Base-by-base conservation (phyloP, 92 coral and sea anemone species). In the Epizoanthus ramosus region DNA sequence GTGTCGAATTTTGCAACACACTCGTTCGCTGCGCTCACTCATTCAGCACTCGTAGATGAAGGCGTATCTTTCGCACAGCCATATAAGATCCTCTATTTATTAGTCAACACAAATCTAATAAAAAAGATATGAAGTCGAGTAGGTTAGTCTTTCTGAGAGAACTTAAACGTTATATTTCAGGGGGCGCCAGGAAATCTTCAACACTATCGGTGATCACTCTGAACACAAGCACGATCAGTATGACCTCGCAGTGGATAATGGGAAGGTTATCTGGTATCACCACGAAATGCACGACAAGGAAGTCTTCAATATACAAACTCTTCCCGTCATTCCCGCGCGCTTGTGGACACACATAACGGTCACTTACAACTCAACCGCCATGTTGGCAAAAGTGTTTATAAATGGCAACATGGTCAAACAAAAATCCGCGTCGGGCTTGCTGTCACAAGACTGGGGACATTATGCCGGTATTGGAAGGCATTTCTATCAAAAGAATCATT, bases 381-480 rank as follows among this genome's bases (percentile, higher is more conserved):
- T 92, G 95, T 60, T 94, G 72, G 99, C 98, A 14, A 94, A 94
- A 85, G 97, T 97, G 58, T 97, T 74, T 58, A 89, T 94, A 70
- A 90, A 91, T 61, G 99, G 99, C 0, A 74, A 88, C 3, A 61
- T 94, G 67, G 79, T 88, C 37, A 97, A 97, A 67, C 84, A 84
- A 45, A 94, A 94, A 73, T 94, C 99, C 31, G 99, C 94, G 16
- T 84, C 91, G 69, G 99, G 99, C 15, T 91, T 91, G 31, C 91
- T 97, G 63, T 97, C 99, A 10, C 99, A 97, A 80, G 99, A 97
- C 80, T 97, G 99, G 99, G 99, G 99, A 28, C 99, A 97, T 86
- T 97, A 86, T 71, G 99, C 99, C 69, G 99, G 99, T 10, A 92
- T 97, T 63, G 99, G 99, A 57, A 90, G 92, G 67, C 98, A 91